Evolutionary conservation across 1,140 invertebrate genomes (phyloP), one percentile per base, ranked within the genome.

Genomic region (Mercenaria mercenaria): DNA sequence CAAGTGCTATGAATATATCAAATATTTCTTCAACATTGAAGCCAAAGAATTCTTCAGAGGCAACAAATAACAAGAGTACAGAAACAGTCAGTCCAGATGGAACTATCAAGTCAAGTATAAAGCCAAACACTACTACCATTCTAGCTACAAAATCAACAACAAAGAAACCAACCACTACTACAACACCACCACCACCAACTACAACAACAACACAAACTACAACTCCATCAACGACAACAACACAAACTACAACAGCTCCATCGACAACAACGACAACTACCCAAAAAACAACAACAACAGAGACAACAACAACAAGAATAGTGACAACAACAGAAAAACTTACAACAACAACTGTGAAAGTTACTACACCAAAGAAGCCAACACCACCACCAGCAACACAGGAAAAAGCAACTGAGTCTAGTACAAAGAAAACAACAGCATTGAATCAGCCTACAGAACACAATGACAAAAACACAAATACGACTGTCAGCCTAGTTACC

Each of bases 331-430:
- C 87, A 72, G 18, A 81, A 15, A 81, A 67, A 41, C 74, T 80
- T 13, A 74, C 85, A 39, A 84, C 90, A n/a, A 82, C 90, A 72
- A 61, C 79, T 59, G 34, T 52, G 18, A 72, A 67, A 47, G 34
- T 39, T n/a, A 56, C 69, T n/a, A 69, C 77, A 50, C 23, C 74
- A 80, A 23, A 77, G 74, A 89, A 77, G 82, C 74, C 88, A 69
- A 89, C 81, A 59, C 47, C 69, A 80, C 52, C 74, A 82, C 77
- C 90, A 77, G 88, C 84, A 59, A 76, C 61, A 80, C 59, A 64
- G 43, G 29, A 43, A 47, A 85, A 61, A 6, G 85, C 94, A 83
- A 86, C 26, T 47, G 69, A 26, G 34, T 37, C 83, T 29, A 72
- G 69, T 74, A 39, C 64, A 13, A 82, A 56, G 74, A 82, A 26